These are phyloP conservation scores for Lagodon rhomboides DNA, from an alignment of 2,797 vertebrate species.

Conservation along the genomic window DNA sequence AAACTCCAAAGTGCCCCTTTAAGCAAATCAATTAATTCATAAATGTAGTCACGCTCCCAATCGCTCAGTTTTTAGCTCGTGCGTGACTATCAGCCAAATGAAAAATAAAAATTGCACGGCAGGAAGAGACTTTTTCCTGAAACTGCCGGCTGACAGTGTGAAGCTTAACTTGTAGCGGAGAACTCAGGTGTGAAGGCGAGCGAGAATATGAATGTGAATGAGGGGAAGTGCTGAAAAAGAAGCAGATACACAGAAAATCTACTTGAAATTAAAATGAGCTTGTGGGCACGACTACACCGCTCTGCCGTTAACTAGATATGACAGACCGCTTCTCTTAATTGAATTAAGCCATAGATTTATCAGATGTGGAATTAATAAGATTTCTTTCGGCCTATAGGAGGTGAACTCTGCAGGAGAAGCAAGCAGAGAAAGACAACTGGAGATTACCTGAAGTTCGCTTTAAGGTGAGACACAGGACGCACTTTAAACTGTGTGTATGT, in stretches of 20 bases:
- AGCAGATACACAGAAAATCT: conserved; percentile 18
- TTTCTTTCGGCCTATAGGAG: neutral
- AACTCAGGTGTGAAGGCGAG: conserved; percentile 39
- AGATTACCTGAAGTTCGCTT: neutral
- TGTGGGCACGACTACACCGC: neutral
- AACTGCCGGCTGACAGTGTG: conserved; percentile 7
- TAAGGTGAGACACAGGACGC: conserved; percentile 10
- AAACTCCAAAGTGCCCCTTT: neutral
- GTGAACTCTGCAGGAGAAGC: neutral
- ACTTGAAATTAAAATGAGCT: conserved; percentile 15
- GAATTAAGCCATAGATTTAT: conserved; percentile 10
- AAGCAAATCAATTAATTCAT: conserved; percentile 27
- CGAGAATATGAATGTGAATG: conserved; percentile 38
- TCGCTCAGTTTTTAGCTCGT: conserved; percentile 33
- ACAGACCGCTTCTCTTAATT: neutral
- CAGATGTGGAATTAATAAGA: neutral
- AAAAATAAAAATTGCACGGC: conserved; percentile 37
- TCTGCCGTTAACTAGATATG: conserved; percentile 3
- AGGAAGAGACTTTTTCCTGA: conserved; percentile 12
- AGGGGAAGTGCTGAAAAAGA: conserved; percentile 16
- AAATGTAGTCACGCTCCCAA: conserved; percentile 21
- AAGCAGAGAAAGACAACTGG: neutral
- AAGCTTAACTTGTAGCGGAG: conserved; percentile 24
- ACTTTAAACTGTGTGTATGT: conserved; percentile 18
- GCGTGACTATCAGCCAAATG: conserved; percentile 18